Conservation (phyloP, 2,113 vertebrate species). For the Prolemur simus region DNA sequence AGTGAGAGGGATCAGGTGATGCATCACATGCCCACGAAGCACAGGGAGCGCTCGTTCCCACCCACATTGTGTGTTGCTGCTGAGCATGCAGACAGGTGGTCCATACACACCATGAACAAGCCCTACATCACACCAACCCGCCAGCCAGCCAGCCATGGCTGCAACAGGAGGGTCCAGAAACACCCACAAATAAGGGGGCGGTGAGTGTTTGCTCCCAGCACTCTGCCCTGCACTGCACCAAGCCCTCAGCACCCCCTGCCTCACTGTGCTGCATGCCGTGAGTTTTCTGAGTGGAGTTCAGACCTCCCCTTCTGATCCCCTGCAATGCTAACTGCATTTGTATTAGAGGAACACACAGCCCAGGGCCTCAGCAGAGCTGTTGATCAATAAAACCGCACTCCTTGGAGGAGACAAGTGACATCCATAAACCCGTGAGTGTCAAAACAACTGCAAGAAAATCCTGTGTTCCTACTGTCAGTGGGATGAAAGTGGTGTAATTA, state of each 20-base stretch:
- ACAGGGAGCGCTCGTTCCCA: rapidly evolving
- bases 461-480: conserved; percentile 61
- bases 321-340: conserved; percentile 38
- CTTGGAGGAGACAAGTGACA: conserved; percentile 76
- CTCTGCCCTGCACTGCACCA: conserved; percentile 28
- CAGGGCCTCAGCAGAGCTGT: conserved; percentile 76
- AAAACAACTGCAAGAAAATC: conserved; percentile 64
- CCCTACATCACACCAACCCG: neutral
- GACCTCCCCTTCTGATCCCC: conserved; percentile 57
- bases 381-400: conserved; percentile 79
- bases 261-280: neutral
- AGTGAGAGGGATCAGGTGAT: neutral
- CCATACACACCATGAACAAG: neutral
- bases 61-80: too few relatives aligned
- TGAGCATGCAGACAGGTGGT: neutral
- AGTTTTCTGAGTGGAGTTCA: conserved; percentile 64
- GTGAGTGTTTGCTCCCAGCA: neutral
- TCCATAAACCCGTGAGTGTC: conserved; percentile 80
- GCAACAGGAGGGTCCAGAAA: neutral
- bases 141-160: neutral
- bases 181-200: neutral
- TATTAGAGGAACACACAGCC: conserved; percentile 68
- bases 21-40: too few relatives aligned
- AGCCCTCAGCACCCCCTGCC: conserved; percentile 54
- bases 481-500: conserved; percentile 76